Percentiles rank a stretch among this genome's conserved stretches.
Conservation (phyloP, 2,797 vertebrate genomes). For the Petrocephalus schoutedeni region DNA sequence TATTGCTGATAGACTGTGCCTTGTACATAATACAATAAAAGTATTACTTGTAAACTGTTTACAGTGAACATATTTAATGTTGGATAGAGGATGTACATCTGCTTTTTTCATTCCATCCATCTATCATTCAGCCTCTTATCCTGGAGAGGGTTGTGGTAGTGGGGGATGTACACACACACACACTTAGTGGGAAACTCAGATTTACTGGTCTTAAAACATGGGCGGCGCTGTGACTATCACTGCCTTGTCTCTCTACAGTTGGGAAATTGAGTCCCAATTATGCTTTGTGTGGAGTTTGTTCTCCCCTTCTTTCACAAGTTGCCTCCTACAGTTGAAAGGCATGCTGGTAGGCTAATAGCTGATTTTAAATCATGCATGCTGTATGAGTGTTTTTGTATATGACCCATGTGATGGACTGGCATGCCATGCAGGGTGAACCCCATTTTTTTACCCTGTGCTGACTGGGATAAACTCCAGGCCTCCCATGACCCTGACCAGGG, state of each 20-base stretch:
- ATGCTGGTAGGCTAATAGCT: neutral
- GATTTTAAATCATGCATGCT: neutral
- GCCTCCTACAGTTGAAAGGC: neutral
- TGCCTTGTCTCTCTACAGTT: neutral
- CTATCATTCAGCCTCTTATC: neutral
- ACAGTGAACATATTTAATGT: neutral
- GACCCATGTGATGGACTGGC: neutral
- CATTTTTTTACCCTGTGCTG: neutral
- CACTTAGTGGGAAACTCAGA: neutral
- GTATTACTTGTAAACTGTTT: neutral
- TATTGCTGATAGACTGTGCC: neutral
- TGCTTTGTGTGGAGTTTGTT: neutral
- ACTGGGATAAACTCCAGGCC: neutral
- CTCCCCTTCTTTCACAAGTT: neutral
- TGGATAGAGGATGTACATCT: neutral
- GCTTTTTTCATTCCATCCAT: neutral
- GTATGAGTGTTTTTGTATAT: neutral
- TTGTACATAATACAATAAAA: conserved; percentile 8
- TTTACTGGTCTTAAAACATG: neutral
- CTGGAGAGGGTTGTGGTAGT: neutral
- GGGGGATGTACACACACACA: neutral
- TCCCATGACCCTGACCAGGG: neutral
- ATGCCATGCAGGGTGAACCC: neutral
- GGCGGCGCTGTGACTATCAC: neutral
- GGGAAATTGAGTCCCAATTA: neutral